These are phyloP conservation scores for Sarotherodon lohbergeri DNA, from an alignment of 2,113 vertebrate genomes.

Conservation along the genomic window DNA sequence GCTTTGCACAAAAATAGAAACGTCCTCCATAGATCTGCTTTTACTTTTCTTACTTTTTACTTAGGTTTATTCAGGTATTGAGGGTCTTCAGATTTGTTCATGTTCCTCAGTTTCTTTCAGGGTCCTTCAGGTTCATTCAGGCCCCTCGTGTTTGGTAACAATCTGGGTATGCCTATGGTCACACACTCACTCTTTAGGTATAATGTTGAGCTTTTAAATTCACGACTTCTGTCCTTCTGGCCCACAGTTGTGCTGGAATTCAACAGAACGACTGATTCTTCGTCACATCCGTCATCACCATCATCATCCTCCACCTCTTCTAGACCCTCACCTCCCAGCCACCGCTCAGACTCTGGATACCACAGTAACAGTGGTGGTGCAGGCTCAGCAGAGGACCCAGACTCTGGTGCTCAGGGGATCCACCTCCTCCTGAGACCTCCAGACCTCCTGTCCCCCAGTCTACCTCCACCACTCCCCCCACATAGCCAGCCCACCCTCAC, in stretches of 20 bases:
- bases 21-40: neutral
- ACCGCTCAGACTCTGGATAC: slow-evolving; percentile 19
- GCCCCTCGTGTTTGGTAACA: neutral
- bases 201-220: neutral
- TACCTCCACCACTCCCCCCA: slow-evolving; percentile 61
- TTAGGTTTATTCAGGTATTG: neutral
- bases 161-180: neutral
- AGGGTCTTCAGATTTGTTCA: neutral
- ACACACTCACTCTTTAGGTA: neutral
- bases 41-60: neutral
- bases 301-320: neutral
- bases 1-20: neutral
- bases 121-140: neutral
- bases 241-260: slow-evolving; percentile 25
- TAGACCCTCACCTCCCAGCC: neutral
- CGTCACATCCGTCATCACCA: slow-evolving; percentile 6
- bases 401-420: slow-evolving; percentile 72
- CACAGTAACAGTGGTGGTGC: neutral
- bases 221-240: neutral
- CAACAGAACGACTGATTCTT: slow-evolving; percentile 26
- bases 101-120: neutral
- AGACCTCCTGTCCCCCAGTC: slow-evolving; percentile 69
- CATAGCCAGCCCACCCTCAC: slow-evolving; percentile 70
- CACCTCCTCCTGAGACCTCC: slow-evolving; percentile 73
- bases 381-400: slow-evolving; percentile 38